Percentiles rank a stretch among this genome's conserved stretches.
These are phyloP conservation scores for Lampris incognitus DNA, from an alignment of 2,113 vertebrate species.

Conservation along the genomic window DNA sequence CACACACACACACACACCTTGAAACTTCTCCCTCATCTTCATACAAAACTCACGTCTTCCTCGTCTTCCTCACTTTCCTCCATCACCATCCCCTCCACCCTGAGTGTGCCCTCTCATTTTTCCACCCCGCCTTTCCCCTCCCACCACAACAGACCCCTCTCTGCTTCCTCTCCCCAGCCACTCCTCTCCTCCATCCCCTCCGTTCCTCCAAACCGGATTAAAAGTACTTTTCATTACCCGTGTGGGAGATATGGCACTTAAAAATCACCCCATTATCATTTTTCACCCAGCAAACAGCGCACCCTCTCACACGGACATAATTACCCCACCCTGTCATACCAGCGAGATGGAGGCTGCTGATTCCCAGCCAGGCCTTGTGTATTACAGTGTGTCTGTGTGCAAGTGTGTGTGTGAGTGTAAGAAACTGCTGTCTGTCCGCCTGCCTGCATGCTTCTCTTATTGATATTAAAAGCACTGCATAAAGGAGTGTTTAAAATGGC, in stretches of 20 bases:
- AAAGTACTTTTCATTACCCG: conserved; percentile 84
- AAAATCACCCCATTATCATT: conserved; percentile 84
- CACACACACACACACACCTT: conserved; percentile 46
- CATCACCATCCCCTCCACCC: conserved; percentile 73
- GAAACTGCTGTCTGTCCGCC: conserved; percentile 76
- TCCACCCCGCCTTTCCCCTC: conserved; percentile 70
- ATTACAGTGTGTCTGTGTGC: conserved; percentile 54
- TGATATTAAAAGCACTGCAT: conserved; percentile 95
- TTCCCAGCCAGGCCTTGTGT: conserved; percentile 76
- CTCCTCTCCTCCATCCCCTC: conserved; percentile 77
- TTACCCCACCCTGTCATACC: conserved; percentile 80
- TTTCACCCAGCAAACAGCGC: conserved; percentile 82
- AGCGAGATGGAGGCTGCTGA: conserved; percentile 79
- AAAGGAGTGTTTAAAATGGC: conserved; percentile 82
- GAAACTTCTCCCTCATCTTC: conserved; percentile 68
- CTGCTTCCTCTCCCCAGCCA: conserved; percentile 71
- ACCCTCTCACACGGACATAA: conserved; percentile 79
- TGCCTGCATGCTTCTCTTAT: conserved; percentile 87
- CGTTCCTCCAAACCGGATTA: conserved; percentile 80
- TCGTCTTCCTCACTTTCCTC: conserved; percentile 60
- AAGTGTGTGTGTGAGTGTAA: conserved; percentile 61
- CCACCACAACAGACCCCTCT: conserved; percentile 76
- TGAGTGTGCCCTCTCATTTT: conserved; percentile 69
- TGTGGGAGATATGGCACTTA: conserved; percentile 82
- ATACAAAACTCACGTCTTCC: conserved; percentile 65